phyloP scores from a whole-genome alignment of 1,140 invertebrate species.

The Eriosoma lanigerum region DNA sequence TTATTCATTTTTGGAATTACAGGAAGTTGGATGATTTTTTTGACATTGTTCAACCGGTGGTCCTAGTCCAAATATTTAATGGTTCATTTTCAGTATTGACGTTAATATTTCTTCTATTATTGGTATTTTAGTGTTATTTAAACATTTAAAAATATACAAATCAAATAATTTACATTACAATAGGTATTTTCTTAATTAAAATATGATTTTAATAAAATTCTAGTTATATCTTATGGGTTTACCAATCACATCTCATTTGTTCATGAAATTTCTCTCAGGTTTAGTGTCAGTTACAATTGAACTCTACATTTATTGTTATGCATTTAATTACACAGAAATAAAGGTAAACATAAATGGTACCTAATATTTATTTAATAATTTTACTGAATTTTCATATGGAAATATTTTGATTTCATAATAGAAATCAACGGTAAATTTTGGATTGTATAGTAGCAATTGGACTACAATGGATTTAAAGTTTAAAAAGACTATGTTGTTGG shows the following conservation, averaged over 20 bases:
- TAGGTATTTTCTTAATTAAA: too few relatives aligned
- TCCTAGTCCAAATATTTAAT: too few relatives aligned
- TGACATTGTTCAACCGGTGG: too few relatives aligned
- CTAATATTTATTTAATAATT: too few relatives aligned
- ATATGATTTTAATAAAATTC: background rate
- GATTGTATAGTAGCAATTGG: conserved; percentile 26
- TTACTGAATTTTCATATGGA: too few relatives aligned
- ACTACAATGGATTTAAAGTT: conserved; percentile 12
- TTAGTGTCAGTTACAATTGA: background rate
- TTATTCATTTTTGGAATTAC: too few relatives aligned
- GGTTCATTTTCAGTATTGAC: background rate
- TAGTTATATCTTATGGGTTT: background rate
- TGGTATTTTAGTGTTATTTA: background rate
- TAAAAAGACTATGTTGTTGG: background rate
- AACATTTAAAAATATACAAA: background rate
- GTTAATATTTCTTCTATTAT: background rate
- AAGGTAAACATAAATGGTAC: background rate
- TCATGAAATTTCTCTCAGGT: background rate
- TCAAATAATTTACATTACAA: background rate
- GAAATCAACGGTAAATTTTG: background rate
- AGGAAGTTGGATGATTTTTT: too few relatives aligned
- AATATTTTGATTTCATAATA: too few relatives aligned
- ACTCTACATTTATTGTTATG: background rate
- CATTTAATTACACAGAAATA: background rate
- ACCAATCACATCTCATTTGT: background rate